Conservation (phyloP, 2,888 invertebrate species). For the Neoascia interrupta region DNA sequence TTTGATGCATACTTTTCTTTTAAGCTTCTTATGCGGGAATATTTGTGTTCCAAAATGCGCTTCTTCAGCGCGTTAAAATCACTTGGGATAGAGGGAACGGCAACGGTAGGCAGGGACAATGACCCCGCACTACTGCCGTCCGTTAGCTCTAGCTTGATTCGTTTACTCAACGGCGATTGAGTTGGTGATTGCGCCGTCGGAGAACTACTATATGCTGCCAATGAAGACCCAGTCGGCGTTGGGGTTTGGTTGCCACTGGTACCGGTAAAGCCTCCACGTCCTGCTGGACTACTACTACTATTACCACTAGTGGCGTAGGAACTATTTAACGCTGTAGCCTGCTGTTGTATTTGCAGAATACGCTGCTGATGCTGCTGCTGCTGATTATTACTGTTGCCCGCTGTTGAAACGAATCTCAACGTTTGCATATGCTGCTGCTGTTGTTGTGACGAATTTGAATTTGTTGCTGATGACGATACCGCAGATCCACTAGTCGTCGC, state of each 20-base stretch:
- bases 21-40: constrained; percentile 84
- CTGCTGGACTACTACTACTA: constrained; percentile 42
- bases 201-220: constrained; percentile 40
- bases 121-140: constrained; percentile 63
- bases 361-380: constrained; percentile 64
- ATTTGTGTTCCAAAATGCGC: constrained; percentile 86
- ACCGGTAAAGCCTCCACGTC: constrained; percentile 4
- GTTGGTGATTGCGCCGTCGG: constrained; percentile 48
- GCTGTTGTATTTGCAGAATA: constrained; percentile 66
- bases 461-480: constrained; percentile 71
- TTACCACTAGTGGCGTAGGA: constrained; percentile 65
- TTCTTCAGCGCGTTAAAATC: constrained; percentile 82
- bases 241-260: constrained; percentile 42
- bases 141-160: constrained; percentile 66
- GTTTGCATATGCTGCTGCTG: constrained; percentile 70
- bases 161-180: constrained; percentile 64
- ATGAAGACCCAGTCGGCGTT: constrained; percentile 33
- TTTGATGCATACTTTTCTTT: constrained; percentile 82
- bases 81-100: constrained; percentile 65
- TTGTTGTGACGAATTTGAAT: constrained; percentile 69
- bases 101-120: constrained; percentile 63
- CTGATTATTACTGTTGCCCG: constrained; percentile 40
- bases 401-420: constrained; percentile 48
- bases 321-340: constrained; percentile 61
- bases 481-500: constrained; percentile 72